Conservation (phyloP, 1,140 invertebrate genomes). For the Prorops nasuta region DNA sequence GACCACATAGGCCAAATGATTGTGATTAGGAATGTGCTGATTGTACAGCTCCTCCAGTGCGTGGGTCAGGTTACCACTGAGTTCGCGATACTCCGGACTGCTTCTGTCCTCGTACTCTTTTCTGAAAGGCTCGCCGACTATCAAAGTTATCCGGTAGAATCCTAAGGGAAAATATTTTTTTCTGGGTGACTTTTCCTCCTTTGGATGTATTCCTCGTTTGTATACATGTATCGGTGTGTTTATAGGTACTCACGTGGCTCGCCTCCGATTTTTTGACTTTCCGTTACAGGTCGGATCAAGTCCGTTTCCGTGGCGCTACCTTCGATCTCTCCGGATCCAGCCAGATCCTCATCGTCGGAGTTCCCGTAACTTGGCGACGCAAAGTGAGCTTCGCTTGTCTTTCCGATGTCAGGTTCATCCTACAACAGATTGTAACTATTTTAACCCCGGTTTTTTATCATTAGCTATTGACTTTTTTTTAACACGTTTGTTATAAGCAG, state of each 20-base stretch:
- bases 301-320: constrained; percentile 28
- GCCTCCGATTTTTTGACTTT: background rate
- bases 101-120: constrained; percentile 36
- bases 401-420: too few species aligned
- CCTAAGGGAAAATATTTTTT: constrained; percentile 31
- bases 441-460: too few species aligned
- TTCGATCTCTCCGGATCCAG: constrained; percentile 37
- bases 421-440: too few species aligned
- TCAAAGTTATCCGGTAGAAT: constrained; percentile 44
- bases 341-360: constrained; percentile 42
- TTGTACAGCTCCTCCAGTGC: constrained; percentile 38
- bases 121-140: constrained; percentile 43
- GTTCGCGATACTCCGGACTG: constrained; percentile 36
- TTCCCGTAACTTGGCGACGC: constrained; percentile 14
- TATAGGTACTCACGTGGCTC: constrained; percentile 27
- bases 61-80: constrained; percentile 39
- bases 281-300: background rate
- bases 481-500: too few species aligned
- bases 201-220: constrained; percentile 2
- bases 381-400: constrained; percentile 15
- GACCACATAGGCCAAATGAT: constrained; percentile 39
- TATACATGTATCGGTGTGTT: too few species aligned
- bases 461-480: too few species aligned
- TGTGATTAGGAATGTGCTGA: constrained; percentile 33
- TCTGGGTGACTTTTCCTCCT: constrained; percentile 2